Evolutionary conservation across 1,140 invertebrate species (phyloP), one percentile per base, ranked within the genome.

Genomic region (Bombyx mandarina): DNA sequence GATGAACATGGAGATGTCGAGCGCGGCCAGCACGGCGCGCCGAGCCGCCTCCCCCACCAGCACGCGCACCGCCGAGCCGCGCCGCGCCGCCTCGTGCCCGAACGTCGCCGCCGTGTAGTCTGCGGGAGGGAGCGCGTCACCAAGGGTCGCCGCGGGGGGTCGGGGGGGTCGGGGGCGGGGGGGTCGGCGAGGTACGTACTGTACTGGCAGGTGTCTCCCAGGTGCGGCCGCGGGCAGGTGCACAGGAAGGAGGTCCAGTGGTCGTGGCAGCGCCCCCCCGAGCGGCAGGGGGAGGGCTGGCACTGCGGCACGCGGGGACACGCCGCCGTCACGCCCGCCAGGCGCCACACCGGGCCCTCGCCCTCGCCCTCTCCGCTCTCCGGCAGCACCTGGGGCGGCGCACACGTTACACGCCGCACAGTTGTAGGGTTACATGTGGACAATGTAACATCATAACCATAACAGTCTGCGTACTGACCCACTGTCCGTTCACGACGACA

Each of bases 1-100:
- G 50, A 98, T 92, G 77, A 98, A 97, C 93, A 99, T 96, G 2
- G 96, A 97, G 47, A 98, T 93, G 75, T 98, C 95, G 42, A 97
- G 91, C 50, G 95, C 93, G 43, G 91, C 92, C 56, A 93, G 89
- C 45, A 97, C 93, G 1, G 92, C 91, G 43, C 91, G 82, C 35
- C 92, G 90, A 1, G 94, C 92, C 45, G 88, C 78, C 60, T 92
- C 91, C 0, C 90, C 88, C 12, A 96, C 93, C 46, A 85, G 87
- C 8, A 97, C 95, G 0, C 88, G 90, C 10, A 94, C 94, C 59
- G 94, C 90, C n/a, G 89, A 87, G 62, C 93, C 93, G 67, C 91
- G 90, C 0, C 88, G 91, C 0, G 92, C 93, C 58, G 94, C 92
- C 80, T 97, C 95, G 67, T 97, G 92, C 1, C 95, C 95, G 88